A percentile compares a stretch with the other conserved stretches of the same genome.
These are phyloP conservation scores for Aphelocoma californica DNA, from an alignment of 2,797 vertebrate genomes.

Conservation along the genomic window DNA sequence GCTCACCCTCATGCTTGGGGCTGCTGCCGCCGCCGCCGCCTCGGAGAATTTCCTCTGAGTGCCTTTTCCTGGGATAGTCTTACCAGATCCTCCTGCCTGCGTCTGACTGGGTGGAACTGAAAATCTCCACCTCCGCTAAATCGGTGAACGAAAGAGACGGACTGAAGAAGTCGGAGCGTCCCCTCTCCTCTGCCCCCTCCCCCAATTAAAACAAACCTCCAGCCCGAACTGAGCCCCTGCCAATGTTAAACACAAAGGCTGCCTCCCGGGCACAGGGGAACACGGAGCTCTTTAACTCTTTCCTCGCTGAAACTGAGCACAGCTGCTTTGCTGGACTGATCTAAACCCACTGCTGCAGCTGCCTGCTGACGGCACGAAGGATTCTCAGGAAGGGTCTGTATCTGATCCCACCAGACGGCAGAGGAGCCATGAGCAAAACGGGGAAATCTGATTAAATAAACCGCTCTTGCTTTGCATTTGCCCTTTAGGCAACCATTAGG, in stretches of 20 bases:
- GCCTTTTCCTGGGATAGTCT: slow-evolving; percentile 81
- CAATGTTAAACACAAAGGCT: slow-evolving; percentile 73
- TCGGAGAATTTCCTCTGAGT: slow-evolving; percentile 73
- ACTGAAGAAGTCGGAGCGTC: slow-evolving; percentile 22
- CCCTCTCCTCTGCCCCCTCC: slow-evolving; percentile 44
- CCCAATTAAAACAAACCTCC: slow-evolving; percentile 61
- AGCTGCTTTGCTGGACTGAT: not conserved
- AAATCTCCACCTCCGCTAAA: slow-evolving; percentile 85
- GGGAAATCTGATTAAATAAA: not conserved
- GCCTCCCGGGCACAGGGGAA: slow-evolving; percentile 75
- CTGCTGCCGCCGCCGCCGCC: not conserved
- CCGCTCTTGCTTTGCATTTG: not conserved
- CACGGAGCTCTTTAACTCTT: slow-evolving; percentile 68
- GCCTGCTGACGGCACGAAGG: fast-evolving
- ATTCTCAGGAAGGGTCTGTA: not conserved
- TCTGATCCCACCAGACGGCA: not conserved
- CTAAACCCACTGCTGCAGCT: not conserved
- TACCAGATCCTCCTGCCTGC: slow-evolving; percentile 46
- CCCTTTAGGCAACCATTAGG: too few relatives aligned
- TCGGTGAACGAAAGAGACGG: slow-evolving; percentile 53
- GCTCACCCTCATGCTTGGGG: not conserved
- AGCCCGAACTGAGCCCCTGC: slow-evolving; percentile 75
- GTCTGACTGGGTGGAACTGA: slow-evolving; percentile 84
- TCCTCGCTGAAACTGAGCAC: slow-evolving; percentile 51
- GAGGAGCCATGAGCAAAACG: not conserved